phyloP scores from a whole-genome alignment of 1,140 invertebrate genomes.

The Atopsyche davidsoni region DNA sequence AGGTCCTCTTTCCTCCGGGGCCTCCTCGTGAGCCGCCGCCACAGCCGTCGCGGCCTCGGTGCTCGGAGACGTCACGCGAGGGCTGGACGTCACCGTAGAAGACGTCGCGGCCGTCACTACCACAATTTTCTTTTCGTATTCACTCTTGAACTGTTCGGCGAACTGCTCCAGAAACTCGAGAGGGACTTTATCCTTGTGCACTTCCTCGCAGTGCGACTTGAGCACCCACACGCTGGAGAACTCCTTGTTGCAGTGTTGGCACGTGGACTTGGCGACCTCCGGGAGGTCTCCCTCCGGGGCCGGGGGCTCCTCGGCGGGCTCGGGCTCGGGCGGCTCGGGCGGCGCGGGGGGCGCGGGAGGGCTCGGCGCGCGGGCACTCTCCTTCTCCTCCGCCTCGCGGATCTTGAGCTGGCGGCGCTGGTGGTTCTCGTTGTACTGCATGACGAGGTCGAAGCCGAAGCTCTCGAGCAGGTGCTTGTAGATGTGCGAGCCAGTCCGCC shows the following conservation, averaged over 20 bases:
- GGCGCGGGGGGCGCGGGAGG: constrained; percentile 49
- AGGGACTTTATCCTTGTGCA: constrained; percentile 86
- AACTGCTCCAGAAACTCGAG: constrained; percentile 85
- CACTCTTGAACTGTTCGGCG: constrained; percentile 81
- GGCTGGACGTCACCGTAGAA: constrained; percentile 47
- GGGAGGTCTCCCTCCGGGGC: constrained; percentile 56
- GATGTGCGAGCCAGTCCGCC: constrained; percentile 71
- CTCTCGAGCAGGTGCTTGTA: constrained; percentile 88
- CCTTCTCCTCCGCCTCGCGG: constrained; percentile 47
- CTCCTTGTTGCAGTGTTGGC: constrained; percentile 85
- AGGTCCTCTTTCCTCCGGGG: constrained; percentile 22
- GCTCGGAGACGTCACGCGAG: constrained; percentile 51
- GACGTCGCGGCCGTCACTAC: constrained; percentile 59
- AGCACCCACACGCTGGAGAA: constrained; percentile 94
- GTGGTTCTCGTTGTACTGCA: constrained; percentile 93
- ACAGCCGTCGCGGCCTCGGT: constrained; percentile 33
- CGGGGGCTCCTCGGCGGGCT: constrained; percentile 50
- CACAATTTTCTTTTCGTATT: constrained; percentile 75
- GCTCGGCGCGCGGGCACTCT: constrained; percentile 41
- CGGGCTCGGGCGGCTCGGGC: constrained; percentile 50
- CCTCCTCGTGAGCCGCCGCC: constrained; percentile 21
- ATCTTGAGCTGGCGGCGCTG: constrained; percentile 59
- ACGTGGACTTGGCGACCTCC: constrained; percentile 73
- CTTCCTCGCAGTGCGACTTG: constrained; percentile 92
- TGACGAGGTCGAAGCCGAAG: constrained; percentile 91